Evolutionary conservation across 2,797 vertebrate genomes (phyloP).

Genomic region (Rallus crepitans): DNA sequence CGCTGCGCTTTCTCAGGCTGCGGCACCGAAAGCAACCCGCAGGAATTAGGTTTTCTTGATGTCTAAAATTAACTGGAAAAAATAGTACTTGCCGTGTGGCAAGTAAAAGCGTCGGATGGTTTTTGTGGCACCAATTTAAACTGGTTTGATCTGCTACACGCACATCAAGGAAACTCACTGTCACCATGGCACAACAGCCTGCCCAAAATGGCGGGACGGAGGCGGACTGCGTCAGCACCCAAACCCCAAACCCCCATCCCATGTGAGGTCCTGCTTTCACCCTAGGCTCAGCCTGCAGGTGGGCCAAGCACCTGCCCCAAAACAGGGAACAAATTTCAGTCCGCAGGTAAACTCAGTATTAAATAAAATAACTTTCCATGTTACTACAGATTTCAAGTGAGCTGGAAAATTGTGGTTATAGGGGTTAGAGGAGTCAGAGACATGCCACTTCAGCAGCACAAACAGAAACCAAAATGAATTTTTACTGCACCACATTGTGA

Average conservation of each 20-base stretch:
- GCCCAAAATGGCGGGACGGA: background rate
- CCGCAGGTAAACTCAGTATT: background rate
- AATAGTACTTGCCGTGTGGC: background rate
- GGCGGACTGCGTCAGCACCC: background rate
- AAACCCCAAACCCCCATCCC: background rate
- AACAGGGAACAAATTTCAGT: fast-evolving
- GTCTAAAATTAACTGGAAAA: slow-evolving; percentile 37
- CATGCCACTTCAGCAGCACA: background rate
- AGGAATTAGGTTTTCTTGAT: slow-evolving; percentile 34
- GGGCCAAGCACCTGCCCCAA: background rate
- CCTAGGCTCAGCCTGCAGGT: background rate
- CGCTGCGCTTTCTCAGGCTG: background rate
- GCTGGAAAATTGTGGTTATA: background rate
- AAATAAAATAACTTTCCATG: background rate
- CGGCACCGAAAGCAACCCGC: background rate
- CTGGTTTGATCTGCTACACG: background rate
- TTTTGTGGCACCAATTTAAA: background rate
- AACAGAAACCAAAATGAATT: background rate
- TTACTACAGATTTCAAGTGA: background rate
- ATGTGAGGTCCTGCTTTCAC: background rate
- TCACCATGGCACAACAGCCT: background rate
- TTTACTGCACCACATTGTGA: background rate
- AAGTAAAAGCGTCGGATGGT: background rate
- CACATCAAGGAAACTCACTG: background rate
- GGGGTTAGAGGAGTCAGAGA: background rate